A percentile compares a stretch with the other conserved stretches of the same genome.
Conservation (phyloP, 2,797 vertebrate species). For the Gorsachius magnificus region DNA sequence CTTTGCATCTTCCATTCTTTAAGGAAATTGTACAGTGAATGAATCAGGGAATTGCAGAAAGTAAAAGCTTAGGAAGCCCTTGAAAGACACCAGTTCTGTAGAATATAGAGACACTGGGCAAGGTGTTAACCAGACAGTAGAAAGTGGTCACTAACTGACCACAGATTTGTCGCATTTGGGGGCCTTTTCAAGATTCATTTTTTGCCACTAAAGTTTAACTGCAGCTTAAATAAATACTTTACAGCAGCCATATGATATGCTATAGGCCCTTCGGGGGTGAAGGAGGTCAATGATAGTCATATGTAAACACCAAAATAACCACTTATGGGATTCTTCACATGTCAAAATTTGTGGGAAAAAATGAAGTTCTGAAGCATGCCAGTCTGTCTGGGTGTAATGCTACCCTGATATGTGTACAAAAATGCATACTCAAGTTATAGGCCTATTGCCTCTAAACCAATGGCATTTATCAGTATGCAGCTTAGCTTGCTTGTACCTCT, state of each 20-base stretch:
- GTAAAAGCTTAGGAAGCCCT: background rate
- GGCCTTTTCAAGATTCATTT: background rate
- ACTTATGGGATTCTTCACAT: background rate
- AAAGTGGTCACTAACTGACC: background rate
- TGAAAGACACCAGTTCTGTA: background rate
- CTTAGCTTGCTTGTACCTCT: background rate
- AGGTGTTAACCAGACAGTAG: background rate
- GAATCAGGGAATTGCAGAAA: background rate
- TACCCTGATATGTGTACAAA: background rate
- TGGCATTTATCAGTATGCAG: background rate
- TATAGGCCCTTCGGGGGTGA: background rate
- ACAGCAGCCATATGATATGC: background rate
- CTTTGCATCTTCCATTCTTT: background rate
- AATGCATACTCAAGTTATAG: background rate
- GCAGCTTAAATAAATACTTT: background rate
- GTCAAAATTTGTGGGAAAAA: background rate
- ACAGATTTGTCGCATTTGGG: background rate
- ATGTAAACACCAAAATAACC: background rate
- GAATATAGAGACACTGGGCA: background rate
- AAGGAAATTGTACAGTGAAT: background rate
- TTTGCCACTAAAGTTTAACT: background rate
- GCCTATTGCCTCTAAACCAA: background rate
- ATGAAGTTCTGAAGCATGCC: background rate
- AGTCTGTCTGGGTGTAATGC: background rate
- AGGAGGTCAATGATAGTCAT: background rate